Base-by-base conservation (phyloP, 2,797 vertebrate species). In the Orestias chungarensis region DNA sequence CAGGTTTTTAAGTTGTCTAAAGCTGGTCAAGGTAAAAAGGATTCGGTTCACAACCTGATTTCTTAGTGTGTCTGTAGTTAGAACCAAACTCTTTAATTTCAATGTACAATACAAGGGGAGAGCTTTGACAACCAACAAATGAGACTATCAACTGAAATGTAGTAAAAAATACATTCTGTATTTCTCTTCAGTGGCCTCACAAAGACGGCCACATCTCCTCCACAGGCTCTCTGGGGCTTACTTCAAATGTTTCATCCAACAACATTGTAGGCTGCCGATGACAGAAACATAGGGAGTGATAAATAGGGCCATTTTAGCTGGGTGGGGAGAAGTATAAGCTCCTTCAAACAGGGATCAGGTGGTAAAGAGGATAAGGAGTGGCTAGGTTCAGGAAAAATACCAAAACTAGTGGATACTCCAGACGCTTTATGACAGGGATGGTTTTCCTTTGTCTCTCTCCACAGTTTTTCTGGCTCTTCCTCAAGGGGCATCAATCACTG, bases 401-500 rank as follows among this genome's bases (percentile, higher is more conserved):
- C 78, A 75, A 77, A 86, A 82, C 66, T 78, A 49, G 42, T 43
- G 82, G 83, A 87, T 87, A 79, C 85, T 88, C 80, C 79, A 82
- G 88, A 84, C 72, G 33, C 83, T 88, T 89, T 89, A 87, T 85
- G 90, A 92, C 87, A 87, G 71, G 79, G 83, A 76, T 83, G 86
- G 84, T 84, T 90, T 87, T 89, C 82, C 85, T 79, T 79, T 72
- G 70, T 88, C 89, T 87, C 83, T 83, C 70, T 78, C 80, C 46
- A 66, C 81, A 85, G 78, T 90, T 87, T 85, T 46, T 47, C 80
- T 44, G 74, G 76, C 83, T 82, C 80, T 85, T 88, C 83, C 89
- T 91, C 87, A 25, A 54, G 87, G 86, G 88, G 83, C 92, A 94
- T 95, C 89, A 94, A 94, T 94, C 93, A 94, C 82, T 17, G 29